Evolutionary conservation across 2,888 invertebrate species (phyloP), one percentile per base, ranked within the genome.

Genomic region (Nomada flava): DNA sequence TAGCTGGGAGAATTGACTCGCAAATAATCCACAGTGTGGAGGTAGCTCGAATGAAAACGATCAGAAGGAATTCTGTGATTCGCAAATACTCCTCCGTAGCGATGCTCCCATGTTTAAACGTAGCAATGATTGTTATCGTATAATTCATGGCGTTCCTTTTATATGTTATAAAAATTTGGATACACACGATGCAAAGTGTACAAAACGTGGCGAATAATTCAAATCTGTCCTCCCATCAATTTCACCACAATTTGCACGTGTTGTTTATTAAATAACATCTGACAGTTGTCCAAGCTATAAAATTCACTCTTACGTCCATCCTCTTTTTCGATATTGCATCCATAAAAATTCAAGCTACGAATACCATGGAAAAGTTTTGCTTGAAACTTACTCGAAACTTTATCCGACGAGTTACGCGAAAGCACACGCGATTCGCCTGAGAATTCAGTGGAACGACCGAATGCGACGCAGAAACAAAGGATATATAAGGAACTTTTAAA

Each of bases 311-410:
- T 23, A n/a, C 11, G 50, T 52, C 36, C 11, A 11, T 42, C 47
- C 9, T 52, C 50, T 9, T 64, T 42, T 13, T 11, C 26, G 23
- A 63, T 64, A 63, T 64, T 13, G 20, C 36, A 26, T 26, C 18
- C 72, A 42, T 75, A 75, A 75, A 73, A 72, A 72, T 73, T 60
- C 52, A 26, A 73, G n/a, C 26, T 52, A 44, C 42, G 76, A 59
- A 55, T 47, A 52, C 42, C 29, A 10, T 4, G 3, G 64, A 18
- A 29, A 76, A 59, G 57, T 65, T 64, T 75, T 52, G 53, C 13
- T 20, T 18, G 13, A 50, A 42, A 74, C 13, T 64, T 71, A 5
- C 15, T 3, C 20, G 29, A 13, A 62, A 69, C 44, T 76, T 76
- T 47, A 23, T 23, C 36, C 55, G 13, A 5, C 15, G 60, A 50